Evolutionary conservation across 1,140 invertebrate species (phyloP), one percentile per base, ranked within the genome.

Genomic region (Zaprionus vittiger): DNA sequence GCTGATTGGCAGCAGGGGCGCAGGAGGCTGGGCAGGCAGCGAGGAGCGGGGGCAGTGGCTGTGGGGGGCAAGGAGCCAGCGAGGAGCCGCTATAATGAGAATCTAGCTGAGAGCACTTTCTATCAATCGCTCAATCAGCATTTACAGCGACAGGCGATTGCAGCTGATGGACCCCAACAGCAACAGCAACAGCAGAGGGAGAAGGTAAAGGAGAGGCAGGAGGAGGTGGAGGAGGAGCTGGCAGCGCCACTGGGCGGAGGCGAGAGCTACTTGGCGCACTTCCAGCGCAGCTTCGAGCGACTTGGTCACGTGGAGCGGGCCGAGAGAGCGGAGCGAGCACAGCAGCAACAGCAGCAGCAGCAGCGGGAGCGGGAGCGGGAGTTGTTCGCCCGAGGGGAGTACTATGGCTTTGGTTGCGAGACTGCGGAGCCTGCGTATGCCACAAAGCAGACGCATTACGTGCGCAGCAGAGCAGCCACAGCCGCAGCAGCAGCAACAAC

Each of bases 111-210:
- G 56, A 92, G 87, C 84, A 85, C 79, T 59, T 92, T 92, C 80
- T 92, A 92, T 85, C 91, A 91, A 79, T 92, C 91, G 34, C 86
- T 92, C 78, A 92, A 92, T 83, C 91, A 92, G 67, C 91, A 92
- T 61, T 83, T 92, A 65, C 91, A 90, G 67, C 90, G 79, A 73
- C 83, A 92, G 73, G 79, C 81, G 41, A 77, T 38, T 64, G 73
- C 60, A 26, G 37, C 55, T 28, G 74, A 76, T 24, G 57, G 47
- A 62, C 34, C 47, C 52, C 62, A 73, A 31, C 77, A 70, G 11
- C 71, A 72, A 6, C 59, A 55, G 28, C 15, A 69, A 4, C 47
- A 49, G 28, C 12, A 12, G 5, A 22, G 24, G 24, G 20, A 12
- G 6, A 6, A 41, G 44, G 47, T 63, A 38, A 31, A 7, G 28